Evolutionary conservation across 1,140 invertebrate species (phyloP).

Genomic region (Mya arenaria): DNA sequence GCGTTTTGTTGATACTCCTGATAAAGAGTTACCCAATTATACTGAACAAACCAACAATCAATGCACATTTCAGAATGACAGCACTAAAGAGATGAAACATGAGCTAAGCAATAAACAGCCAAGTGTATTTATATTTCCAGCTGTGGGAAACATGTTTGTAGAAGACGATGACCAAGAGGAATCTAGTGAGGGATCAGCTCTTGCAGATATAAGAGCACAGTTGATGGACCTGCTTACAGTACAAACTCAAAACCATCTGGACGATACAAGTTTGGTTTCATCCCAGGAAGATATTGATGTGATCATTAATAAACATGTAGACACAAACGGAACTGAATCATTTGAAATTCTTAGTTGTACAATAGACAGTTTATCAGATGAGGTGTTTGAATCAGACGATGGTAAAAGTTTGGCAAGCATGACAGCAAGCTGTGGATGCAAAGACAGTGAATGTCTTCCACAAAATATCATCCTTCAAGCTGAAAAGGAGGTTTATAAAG

Average conservation of each 20-base stretch:
- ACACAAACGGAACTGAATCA: not conserved
- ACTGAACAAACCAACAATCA: no score
- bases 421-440: not conserved
- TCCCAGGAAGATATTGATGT: not conserved
- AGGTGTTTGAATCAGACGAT: conserved; percentile 33
- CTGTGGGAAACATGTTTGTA: no score
- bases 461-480: no score
- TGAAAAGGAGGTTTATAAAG: no score
- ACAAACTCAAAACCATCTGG: no score
- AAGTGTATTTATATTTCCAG: no score
- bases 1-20: no score
- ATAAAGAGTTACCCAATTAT: no score
- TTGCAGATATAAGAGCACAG: not conserved
- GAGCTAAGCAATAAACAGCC: no score
- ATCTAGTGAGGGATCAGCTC: not conserved
- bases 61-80: no score
- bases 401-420: not conserved
- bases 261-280: not conserved
- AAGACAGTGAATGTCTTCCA: no score
- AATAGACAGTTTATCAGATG: conserved; percentile 44
- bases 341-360: not conserved
- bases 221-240: not conserved
- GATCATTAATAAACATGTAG: not conserved
- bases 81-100: no score
- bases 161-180: not conserved